Conservation (phyloP, 2,797 vertebrate species). For the Microhierax caerulescens region DNA sequence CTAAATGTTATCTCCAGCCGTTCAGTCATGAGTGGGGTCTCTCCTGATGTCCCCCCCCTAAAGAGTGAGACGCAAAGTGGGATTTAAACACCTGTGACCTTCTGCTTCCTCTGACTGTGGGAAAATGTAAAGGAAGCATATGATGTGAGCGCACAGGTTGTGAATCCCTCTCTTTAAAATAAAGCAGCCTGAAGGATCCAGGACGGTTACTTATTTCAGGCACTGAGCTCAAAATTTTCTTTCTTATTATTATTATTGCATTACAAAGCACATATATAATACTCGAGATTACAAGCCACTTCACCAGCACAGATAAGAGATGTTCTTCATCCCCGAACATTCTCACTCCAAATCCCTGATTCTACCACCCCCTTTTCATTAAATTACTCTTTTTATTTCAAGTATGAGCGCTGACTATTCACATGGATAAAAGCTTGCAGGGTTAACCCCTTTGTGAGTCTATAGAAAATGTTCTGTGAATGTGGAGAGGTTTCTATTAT, state of each 20-base stretch:
- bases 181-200: neutral
- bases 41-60: neutral
- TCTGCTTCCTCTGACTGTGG: neutral
- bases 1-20: neutral
- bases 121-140: neutral
- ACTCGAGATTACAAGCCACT: neutral
- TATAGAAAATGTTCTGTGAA: neutral
- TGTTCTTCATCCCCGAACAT: neutral
- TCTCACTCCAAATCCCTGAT: neutral
- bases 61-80: neutral
- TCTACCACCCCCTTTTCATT: neutral
- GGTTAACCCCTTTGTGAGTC: conserved; percentile 30
- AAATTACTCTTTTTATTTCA: conserved; percentile 35
- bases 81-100: neutral
- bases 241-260: neutral
- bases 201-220: neutral
- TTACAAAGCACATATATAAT: neutral
- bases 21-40: neutral
- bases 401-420: neutral
- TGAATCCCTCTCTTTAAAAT: neutral
- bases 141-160: neutral
- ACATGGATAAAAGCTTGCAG: neutral
- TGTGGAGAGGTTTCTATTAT: neutral
- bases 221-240: neutral
- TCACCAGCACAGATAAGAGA: neutral